Percentiles rank a stretch among this genome's conserved stretches.
phyloP scores from a whole-genome alignment of 2,113 vertebrate genomes.

The Trachemys scripta region DNA sequence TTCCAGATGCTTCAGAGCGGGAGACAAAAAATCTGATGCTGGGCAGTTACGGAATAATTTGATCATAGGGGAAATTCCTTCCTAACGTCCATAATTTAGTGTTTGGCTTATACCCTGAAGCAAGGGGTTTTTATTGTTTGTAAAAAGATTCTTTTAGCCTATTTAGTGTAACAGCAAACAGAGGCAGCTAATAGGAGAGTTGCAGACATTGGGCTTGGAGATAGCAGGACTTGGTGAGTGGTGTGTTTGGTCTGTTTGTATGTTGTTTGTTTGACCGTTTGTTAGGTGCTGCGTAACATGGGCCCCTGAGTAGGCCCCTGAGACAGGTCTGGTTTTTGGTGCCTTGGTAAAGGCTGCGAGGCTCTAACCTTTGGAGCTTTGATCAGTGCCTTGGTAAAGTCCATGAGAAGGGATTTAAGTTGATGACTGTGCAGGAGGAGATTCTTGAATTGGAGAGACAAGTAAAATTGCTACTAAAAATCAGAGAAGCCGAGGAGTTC shows the following conservation, averaged over 20 bases:
- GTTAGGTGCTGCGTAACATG: not conserved
- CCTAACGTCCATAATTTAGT: not conserved
- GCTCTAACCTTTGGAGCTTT: not conserved
- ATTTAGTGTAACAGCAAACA: not conserved
- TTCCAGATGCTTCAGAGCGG: not conserved
- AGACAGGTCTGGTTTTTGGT: not conserved
- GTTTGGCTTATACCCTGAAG: not conserved
- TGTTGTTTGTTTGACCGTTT: not conserved
- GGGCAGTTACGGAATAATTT: not conserved
- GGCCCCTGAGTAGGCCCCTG: too few species aligned
- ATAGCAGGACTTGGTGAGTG: not conserved
- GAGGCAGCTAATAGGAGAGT: not conserved
- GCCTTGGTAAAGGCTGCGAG: not conserved
- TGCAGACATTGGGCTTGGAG: not conserved
- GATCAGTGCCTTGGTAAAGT: not conserved
- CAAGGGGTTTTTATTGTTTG: not conserved
- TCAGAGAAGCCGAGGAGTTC: not conserved
- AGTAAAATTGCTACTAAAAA: not conserved
- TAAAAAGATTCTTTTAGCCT: not conserved
- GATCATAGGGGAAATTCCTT: not conserved
- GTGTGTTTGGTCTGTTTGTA: not conserved
- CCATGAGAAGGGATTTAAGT: not conserved
- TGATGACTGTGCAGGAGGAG: not conserved
- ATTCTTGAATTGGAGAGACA: not conserved
- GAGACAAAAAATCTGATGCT: not conserved